Evolutionary conservation across 2,113 vertebrate species (phyloP).

Genomic region (Micronycteris hirsuta): DNA sequence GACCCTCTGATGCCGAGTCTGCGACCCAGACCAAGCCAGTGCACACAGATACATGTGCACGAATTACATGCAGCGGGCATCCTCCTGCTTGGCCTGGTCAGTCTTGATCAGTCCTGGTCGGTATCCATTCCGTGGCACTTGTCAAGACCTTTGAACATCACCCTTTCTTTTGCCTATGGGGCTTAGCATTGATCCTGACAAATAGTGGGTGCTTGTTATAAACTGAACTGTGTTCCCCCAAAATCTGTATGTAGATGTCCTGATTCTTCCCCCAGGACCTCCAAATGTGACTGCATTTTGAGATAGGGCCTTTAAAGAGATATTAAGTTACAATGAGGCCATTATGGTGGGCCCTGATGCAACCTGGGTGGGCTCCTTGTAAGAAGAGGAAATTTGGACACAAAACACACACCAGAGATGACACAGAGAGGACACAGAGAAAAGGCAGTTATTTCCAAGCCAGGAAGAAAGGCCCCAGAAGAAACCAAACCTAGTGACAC

Average conservation of each 20-base stretch:
- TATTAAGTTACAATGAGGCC: not conserved
- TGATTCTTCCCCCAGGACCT: not conserved
- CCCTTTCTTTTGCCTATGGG: not conserved
- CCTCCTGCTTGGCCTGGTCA: not conserved
- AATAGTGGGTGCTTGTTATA: not conserved
- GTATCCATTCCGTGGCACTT: no score
- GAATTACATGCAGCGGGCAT: not conserved
- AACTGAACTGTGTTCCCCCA: not conserved
- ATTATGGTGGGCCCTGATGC: not conserved
- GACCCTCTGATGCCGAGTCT: rapidly evolving
- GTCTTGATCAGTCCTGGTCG: not conserved
- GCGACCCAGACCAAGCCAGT: not conserved
- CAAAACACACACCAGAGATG: not conserved
- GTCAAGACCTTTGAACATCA: not conserved
- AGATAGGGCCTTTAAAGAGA: not conserved
- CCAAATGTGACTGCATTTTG: not conserved
- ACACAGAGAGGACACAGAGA: not conserved
- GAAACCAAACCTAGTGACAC: not conserved
- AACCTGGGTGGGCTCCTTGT: not conserved
- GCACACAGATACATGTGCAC: rapidly evolving
- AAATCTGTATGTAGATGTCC: not conserved
- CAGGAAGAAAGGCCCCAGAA: not conserved
- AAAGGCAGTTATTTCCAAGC: not conserved
- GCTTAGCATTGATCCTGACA: not conserved
- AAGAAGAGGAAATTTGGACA: not conserved